Conservation (phyloP, 2,888 invertebrate genomes). For the Drosophila austrosaltans region DNA sequence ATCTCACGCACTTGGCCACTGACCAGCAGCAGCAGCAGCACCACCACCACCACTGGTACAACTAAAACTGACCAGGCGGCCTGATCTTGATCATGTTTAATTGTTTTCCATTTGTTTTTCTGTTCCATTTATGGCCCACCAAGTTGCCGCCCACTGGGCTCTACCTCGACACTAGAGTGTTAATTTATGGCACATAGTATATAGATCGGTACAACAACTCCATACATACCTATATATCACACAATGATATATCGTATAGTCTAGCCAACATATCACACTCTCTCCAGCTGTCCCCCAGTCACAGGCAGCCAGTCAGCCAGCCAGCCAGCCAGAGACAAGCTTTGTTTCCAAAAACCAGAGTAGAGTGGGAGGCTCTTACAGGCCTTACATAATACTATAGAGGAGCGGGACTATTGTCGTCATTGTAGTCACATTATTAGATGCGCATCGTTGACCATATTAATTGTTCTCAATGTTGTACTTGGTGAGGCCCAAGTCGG, state of each 20-base stretch:
- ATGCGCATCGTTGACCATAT: conserved; percentile 72
- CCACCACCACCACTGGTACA: conserved; percentile 7
- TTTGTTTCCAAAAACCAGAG: conserved; percentile 36
- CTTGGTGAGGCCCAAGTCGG: conserved; percentile 44
- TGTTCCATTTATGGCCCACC: conserved; percentile 56
- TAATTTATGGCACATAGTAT: conserved; percentile 62
- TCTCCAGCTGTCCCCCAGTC: conserved; percentile 56
- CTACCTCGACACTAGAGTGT: conserved; percentile 47
- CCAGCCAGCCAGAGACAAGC: conserved; percentile 34
- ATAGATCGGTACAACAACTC: conserved; percentile 28
- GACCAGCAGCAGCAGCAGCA: not conserved
- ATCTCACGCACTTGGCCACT: conserved; percentile 57
- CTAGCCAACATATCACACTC: conserved; percentile 56
- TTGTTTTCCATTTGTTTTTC: conserved; percentile 64
- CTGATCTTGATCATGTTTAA: conserved; percentile 51
- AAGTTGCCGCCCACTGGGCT: conserved; percentile 62
- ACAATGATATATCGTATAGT: conserved; percentile 60
- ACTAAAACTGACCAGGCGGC: not conserved
- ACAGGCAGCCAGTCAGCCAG: not conserved
- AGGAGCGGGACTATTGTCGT: conserved; percentile 60
- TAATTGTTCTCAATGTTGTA: conserved; percentile 65
- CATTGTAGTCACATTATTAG: conserved; percentile 76
- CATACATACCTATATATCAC: conserved; percentile 41
- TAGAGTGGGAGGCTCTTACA: conserved; percentile 17
- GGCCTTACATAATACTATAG: conserved; percentile 23